Evolutionary conservation across 2,888 invertebrate genomes (phyloP), one percentile per base, ranked within the genome.

Genomic region (Luffia ferchaultella): DNA sequence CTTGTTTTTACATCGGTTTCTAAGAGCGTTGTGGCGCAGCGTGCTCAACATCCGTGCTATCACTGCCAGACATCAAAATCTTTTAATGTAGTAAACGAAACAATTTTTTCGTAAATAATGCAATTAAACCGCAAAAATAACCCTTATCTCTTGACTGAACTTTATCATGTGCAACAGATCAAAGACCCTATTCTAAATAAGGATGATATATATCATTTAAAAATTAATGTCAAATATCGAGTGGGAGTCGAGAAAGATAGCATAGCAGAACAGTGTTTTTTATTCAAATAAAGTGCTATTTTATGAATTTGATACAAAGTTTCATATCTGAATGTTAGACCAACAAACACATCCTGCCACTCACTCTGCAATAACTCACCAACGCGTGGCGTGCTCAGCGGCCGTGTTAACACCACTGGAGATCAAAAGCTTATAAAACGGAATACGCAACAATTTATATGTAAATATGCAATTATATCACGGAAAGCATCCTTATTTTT

Each of bases 31-130:
- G 16, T 18, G 16, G 18, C 42, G 50, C 58, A 58, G 67, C 67
- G 73, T 73, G 75, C 62, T 55, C 63, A 54, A 55, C 48, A 53
- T 50, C 58, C 60, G 60, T 69, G 72, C 69, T 71, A 69, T 66
- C 68, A 71, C 70, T 59, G 30, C 18, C 57, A 57, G 53, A 18
- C 42, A n/a, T n/a, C n/a, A n/a, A n/a, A 42, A 18, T 16, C 18
- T 54, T 55, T 52, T 63, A 62, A 61, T 62, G 54, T 55, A 52
- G 58, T 64, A 70, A 65, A 62, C 62, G 59, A 65, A 67, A 63
- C 70, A 67, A 75, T 77, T 73, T 76, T 75, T 66, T 76, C 76
- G 74, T 76, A 73, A 76, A 77, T 76, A 68, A 59, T 56, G 68
- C 67, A 70, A 70, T 70, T 70, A 71, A 67, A 65, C 49, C 60